Percentiles rank a stretch among this genome's conserved stretches.
Conservation (phyloP, 1,140 invertebrate species). For the Agrypnia vestita region DNA sequence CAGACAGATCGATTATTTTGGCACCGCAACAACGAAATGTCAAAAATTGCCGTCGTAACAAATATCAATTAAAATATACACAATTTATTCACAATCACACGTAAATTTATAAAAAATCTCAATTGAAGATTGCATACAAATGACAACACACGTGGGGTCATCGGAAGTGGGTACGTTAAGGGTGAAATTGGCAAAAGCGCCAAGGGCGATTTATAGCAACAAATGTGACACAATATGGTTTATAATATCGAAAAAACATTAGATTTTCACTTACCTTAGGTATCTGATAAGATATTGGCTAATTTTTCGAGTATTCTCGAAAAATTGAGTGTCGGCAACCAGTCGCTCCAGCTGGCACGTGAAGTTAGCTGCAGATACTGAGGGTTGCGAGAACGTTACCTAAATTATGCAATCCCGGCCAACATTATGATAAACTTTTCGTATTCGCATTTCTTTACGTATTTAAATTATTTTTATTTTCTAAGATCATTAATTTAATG, state of each 20-base stretch:
- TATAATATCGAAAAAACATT: conserved; percentile 20
- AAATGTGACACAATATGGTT: conserved; percentile 21
- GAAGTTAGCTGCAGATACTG: conserved; percentile 44
- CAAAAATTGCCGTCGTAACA: neutral
- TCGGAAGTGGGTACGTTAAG: conserved; percentile 30
- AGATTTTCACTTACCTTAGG: conserved; percentile 47
- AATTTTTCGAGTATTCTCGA: conserved; percentile 58
- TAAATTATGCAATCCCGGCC: conserved; percentile 23
- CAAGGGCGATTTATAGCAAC: neutral
- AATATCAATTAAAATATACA: neutral
- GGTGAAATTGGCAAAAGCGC: conserved; percentile 18
- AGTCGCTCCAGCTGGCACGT: conserved; percentile 48
- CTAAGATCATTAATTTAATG: too few species aligned
- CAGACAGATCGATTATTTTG: conserved; percentile 44
- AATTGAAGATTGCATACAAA: conserved; percentile 28
- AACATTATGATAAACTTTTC: neutral
- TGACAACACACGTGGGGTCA: conserved; percentile 47
- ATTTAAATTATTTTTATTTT: too few species aligned
- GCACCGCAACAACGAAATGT: neutral
- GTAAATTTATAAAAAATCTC: neutral
- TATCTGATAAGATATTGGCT: conserved; percentile 16
- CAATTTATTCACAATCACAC: neutral
- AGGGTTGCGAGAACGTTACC: conserved; percentile 39
- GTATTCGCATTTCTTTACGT: too few species aligned
- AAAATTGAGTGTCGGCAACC: conserved; percentile 49